These are phyloP conservation scores for Ichneumon xanthorius DNA, from an alignment of 2,888 invertebrate genomes.

Conservation along the genomic window DNA sequence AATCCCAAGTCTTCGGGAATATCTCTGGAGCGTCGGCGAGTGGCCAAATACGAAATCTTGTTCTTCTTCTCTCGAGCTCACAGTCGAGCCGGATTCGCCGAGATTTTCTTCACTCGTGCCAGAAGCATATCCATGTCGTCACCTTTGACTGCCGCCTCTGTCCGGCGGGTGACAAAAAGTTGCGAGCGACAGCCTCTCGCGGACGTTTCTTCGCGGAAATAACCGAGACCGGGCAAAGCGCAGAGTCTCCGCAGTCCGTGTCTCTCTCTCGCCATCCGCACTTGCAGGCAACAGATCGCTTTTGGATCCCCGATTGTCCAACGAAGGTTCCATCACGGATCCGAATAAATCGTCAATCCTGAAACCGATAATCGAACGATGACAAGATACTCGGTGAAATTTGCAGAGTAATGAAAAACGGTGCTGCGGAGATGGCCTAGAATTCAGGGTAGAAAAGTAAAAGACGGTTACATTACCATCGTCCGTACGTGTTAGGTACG, in stretches of 20 bases:
- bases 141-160: slow-evolving; percentile 53
- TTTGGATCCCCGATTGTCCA: too few relatives aligned
- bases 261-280: too few relatives aligned
- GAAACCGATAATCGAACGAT: not conserved
- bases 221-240: not conserved
- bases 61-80: slow-evolving; percentile 14
- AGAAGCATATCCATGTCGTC: slow-evolving; percentile 52
- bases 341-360: not conserved
- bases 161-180: slow-evolving; percentile 25
- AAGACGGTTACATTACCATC: slow-evolving; percentile 29
- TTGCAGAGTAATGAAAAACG: slow-evolving; percentile 42
- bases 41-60: slow-evolving; percentile 59
- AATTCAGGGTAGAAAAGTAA: slow-evolving; percentile 51
- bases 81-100: not conserved
- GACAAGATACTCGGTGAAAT: not conserved
- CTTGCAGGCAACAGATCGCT: too few relatives aligned
- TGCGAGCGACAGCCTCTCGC: slow-evolving; percentile 15
- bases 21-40: slow-evolving; percentile 12
- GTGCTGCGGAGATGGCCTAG: slow-evolving; percentile 54
- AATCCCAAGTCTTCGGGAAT: slow-evolving; percentile 13
- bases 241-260: too few relatives aligned
- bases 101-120: slow-evolving; percentile 35
- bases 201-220: slow-evolving; percentile 42
- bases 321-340: too few relatives aligned
- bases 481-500: slow-evolving; percentile 26